Evolutionary conservation across 2,888 invertebrate species (phyloP).

Genomic region (Mellilla xanthometata): DNA sequence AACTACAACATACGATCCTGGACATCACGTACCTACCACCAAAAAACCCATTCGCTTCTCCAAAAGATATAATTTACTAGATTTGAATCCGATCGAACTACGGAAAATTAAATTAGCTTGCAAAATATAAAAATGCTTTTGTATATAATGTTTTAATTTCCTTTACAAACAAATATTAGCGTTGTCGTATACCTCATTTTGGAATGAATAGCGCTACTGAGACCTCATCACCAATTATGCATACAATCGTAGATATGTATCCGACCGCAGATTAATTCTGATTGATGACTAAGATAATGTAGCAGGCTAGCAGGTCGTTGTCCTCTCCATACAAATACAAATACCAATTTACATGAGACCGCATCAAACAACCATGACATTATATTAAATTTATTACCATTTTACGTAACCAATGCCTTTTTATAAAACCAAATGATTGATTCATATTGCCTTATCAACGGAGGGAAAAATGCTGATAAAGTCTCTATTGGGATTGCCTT

Average conservation of each 20-base stretch:
- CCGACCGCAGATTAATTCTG: constrained; percentile 51
- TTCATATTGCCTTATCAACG: constrained; percentile 7
- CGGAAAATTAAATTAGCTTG: too few relatives aligned
- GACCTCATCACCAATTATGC: constrained; percentile 29
- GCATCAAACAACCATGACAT: constrained; percentile 18
- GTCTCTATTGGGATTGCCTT: constrained; percentile 4
- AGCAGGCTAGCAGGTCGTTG: constrained; percentile 41
- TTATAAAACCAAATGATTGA: constrained; percentile 10
- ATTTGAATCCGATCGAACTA: too few relatives aligned
- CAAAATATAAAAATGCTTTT: too few relatives aligned
- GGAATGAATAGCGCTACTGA: constrained; percentile 6
- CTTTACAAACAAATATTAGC: too few relatives aligned
- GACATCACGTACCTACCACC: too few relatives aligned
- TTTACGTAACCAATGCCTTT: constrained; percentile 6
- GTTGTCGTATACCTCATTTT: constrained; percentile 7
- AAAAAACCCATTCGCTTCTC: too few relatives aligned
- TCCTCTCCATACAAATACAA: constrained; percentile 28
- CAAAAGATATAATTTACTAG: too few relatives aligned
- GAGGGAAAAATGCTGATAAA: constrained; percentile 5
- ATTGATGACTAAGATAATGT: constrained; percentile 50
- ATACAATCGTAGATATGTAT: constrained; percentile 28
- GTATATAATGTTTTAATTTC: too few relatives aligned
- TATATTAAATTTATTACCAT: constrained; percentile 13
- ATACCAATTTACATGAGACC: constrained; percentile 9
- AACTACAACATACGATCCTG: too few relatives aligned